Evolutionary conservation across 2,797 vertebrate genomes (phyloP), one percentile per base, ranked within the genome.

Genomic region (Masticophis lateralis): DNA sequence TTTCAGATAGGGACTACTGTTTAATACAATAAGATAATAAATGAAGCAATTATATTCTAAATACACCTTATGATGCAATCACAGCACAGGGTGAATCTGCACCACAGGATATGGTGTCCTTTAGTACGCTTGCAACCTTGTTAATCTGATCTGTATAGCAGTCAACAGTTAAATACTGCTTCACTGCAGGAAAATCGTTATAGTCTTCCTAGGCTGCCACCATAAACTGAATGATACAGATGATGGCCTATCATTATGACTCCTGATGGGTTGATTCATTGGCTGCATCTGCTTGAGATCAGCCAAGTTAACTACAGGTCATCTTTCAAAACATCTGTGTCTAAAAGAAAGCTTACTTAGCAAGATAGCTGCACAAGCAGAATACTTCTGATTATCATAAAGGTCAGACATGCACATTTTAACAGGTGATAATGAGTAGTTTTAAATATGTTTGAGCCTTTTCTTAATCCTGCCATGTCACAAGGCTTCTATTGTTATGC

Each of bases 371-470:
- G 96, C 96, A 96, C 95, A 96, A 96, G 96, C 94, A 87, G 95
- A 97, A 95, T 95, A 96, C 96, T 97, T 94, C 97, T 97, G 97
- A 98, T 98, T 98, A 98, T 91, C 97, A 97, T 98, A 98, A 98
- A 98, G 98, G 98, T 98, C 98, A 98, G 97, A 97, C 97, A 96
- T 95, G 97, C 97, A 98, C 97, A 95, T 97, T 97, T 97, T 97
- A 97, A 97, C 97, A 97, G 97, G 97, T 98, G 97, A 95, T 98
- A 98, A 98, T 98, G 97, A 98, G 96, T 98, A 98, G 97, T 97
- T 98, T 98, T 98, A 98, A 97, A 97, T 97, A 98, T 97, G 97
- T 97, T 97, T 97, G 96, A 98, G 96, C 97, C 97, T 97, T 97
- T 98, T 97, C 97, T 97, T 97, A 98, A 98, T 98, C 98, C 97